Evolutionary conservation across 2,888 invertebrate species (phyloP), one percentile per base, ranked within the genome.

Genomic region (Enchytraeus crypticus): DNA sequence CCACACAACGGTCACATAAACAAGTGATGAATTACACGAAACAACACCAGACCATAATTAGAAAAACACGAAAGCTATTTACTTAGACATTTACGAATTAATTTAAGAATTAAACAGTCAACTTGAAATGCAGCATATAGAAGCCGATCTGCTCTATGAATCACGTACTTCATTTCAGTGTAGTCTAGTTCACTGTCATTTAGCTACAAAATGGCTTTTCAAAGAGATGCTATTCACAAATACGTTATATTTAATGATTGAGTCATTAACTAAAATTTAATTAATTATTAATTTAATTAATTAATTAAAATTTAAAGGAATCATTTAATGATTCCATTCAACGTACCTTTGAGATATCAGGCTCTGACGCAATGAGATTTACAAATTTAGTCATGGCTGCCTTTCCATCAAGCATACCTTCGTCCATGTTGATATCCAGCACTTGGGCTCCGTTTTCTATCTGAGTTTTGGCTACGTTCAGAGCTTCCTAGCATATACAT

Each of bases 341-440:
- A 51, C 51, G 53, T 60, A 82, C 82, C 74, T 80, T 83, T 47
- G 82, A 76, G 55, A 84, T 81, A 66, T 84, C 84, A 8, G 84
- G 84, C 71, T 84, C 84, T 2, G 82, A 80, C 0, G 83, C 72
- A 51, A 84, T 79, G 45, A 84, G 75, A 66, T 83, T 82, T 3
- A 83, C 73, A 72, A 84, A 84, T 58, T 80, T 81, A 5, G 79
- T 74, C 83, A 84, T 84, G 21, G 81, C 82, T 8, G 74, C 70
- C 29, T 74, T 71, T 1, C 84, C 83, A 70, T 84, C 83, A 61
- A 84, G 72, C 79, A 84, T 80, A 21, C 83, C 84, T 67, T 84
- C 84, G 70, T 84, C 84, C 82, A 84, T 82, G 72, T 84, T 84
- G 51, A 84, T 81, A 68, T 84, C 84, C 30, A 84, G 66, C 30